Base-by-base conservation (phyloP, 2,888 invertebrate species). In the Cheilosia pagana region DNA sequence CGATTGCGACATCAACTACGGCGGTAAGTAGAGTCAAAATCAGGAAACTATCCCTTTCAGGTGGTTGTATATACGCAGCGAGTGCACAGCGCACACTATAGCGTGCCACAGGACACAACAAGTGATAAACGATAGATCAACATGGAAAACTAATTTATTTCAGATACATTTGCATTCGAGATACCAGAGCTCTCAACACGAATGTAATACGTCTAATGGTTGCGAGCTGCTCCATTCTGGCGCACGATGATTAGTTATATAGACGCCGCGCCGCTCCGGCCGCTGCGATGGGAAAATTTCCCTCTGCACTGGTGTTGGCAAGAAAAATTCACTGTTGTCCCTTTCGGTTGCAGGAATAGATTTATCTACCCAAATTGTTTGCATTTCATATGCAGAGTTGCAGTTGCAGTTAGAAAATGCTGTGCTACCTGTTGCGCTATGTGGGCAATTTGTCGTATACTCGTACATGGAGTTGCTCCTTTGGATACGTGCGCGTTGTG, bases 101-200 rank as follows among this genome's bases (percentile, higher is more conserved):
- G 79, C 83, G 79, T 83, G 85, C 85, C 81, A 71, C 79, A 85
- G 81, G 85, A 85, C 85, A 85, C 85, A 85, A 81, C 85, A 81
- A 85, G 89, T 89, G 90, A 89, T 89, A 90, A 89, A 88, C 89
- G 91, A 90, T 91, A 90, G 88, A 88, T 87, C 88, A 89, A 90
- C 91, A 90, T 90, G 91, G 87, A 91, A 90, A 90, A 91, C 91
- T 91, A 90, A 91, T 90, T 90, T 91, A 91, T 89, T 88, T 89
- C 60, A 70, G 85, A 81, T 85, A 85, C 81, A 85, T 85, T 85
- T 81, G 85, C 85, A 85, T 85, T 81, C 75, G 71, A 57, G 79
- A 85, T 85, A 85, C 75, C 23, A 75, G 59, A 75, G 74, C 83
- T 79, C 83, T 85, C 85, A 85, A 85, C 85, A 85, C 81, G 85